A percentile compares a stretch with the other conserved stretches of the same genome.
These are phyloP conservation scores for Loxodonta africana DNA, from an alignment of 2,113 vertebrate genomes.

Conservation along the genomic window DNA sequence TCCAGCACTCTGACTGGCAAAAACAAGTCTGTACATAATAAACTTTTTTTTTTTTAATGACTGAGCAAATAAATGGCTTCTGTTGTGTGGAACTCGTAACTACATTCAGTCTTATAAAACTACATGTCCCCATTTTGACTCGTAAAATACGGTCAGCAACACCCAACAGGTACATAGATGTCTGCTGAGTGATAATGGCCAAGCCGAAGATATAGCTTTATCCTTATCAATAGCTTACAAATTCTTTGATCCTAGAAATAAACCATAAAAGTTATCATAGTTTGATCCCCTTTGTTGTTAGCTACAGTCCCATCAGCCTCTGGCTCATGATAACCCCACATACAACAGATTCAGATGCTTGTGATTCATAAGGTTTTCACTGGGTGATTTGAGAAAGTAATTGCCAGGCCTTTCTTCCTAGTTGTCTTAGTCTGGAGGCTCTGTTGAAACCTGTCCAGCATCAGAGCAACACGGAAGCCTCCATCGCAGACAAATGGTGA, in stretches of 20 bases:
- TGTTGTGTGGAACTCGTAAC: neutral
- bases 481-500: neutral
- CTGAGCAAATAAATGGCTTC: conserved; percentile 2
- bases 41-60: neutral
- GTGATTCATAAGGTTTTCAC: neutral
- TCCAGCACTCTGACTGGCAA: neutral
- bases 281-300: neutral
- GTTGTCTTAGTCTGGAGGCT: neutral
- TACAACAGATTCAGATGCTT: neutral
- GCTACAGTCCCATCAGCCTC: neutral
- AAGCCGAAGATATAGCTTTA: neutral
- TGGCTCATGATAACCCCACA: neutral
- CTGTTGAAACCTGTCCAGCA: neutral
- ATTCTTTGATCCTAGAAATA: conserved; percentile 50
- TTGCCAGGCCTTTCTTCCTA: neutral
- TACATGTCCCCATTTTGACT: neutral
- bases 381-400: neutral
- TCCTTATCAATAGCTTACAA: neutral
- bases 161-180: neutral
- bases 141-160: conserved; percentile 5
- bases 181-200: neutral
- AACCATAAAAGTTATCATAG: neutral
- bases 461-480: neutral
- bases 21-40: neutral
- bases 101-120: neutral